Base-by-base conservation (phyloP, 1,140 invertebrate genomes). In the Panonychus citri region DNA sequence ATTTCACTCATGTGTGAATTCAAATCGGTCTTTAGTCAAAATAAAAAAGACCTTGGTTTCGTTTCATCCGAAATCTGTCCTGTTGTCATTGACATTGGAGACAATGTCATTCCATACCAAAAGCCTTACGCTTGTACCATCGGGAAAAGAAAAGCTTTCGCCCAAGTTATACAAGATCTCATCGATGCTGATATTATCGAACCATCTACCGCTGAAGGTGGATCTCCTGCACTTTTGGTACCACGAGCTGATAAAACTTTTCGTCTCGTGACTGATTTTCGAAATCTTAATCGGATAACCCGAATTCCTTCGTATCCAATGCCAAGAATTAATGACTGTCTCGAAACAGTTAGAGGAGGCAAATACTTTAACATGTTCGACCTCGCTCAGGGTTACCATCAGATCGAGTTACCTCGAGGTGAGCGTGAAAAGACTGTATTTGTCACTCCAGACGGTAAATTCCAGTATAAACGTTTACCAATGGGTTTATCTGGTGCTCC, bases 301-400 rank as follows among this genome's bases (percentile, higher is more conserved):
- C 56, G 55, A 13, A 61, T 62, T 40, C 66, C 72, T 43, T 48
- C 57, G 53, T 73, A 58, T 60, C 71, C 70, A 1, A 56, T 75
- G 5, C 70, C 72, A 0, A 58, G 59, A 46, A 69, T 68, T 43
- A 68, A 62, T 37, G 63, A 70, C 13, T 55, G 59, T 12, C 57
- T 75, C 5, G 60, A 66, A 54, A 73, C 76, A 65, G 63, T 75
- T 49, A 59, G 61, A 0, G 64, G 63, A 28, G 40, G 57, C 3
- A 60, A 26, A 46, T 21, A 42, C n/a, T 50, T 60, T 13, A 30
- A 40, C 3, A 3, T 3, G 27, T n/a, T 59, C 17, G 48, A 40
- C n/a, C 39, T 40, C n/a, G 39, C 39, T 12, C 10, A n/a, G 10
- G 39, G 39, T 12, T 40, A 40, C n/a, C n/a, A 40, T 40, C 39